These are phyloP conservation scores for Trissolcus basalis DNA, from an alignment of 1,140 invertebrate species.

Conservation along the genomic window DNA sequence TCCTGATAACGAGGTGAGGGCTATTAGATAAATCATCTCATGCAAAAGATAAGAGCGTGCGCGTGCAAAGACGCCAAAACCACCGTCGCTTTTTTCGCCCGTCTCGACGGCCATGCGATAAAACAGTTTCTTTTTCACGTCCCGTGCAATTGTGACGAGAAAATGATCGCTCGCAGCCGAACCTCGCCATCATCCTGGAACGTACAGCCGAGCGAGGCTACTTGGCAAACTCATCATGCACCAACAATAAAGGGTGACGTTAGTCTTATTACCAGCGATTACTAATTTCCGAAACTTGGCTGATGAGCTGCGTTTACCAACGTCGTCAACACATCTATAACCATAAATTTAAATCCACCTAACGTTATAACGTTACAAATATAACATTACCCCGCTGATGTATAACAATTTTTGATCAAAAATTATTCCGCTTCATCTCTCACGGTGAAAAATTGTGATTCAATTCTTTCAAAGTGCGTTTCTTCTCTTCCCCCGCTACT, in stretches of 20 bases:
- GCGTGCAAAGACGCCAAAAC: constrained; percentile 24
- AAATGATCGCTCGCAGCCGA: constrained; percentile 46
- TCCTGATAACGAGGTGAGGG: constrained; percentile 43
- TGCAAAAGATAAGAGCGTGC: constrained; percentile 30
- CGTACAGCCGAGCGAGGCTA: constrained; percentile 20
- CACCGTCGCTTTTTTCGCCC: constrained; percentile 42
- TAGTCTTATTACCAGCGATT: constrained; percentile 51
- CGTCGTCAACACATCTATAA: constrained; percentile 12
- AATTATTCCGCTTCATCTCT: no score
- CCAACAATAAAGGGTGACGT: constrained; percentile 47
- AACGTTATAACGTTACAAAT: no score
- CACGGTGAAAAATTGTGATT: no score
- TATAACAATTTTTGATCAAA: no score
- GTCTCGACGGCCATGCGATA: constrained; percentile 31
- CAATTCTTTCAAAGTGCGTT: no score
- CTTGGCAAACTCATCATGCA: constrained; percentile 35
- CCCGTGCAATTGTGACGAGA: constrained; percentile 34
- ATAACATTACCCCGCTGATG: no score
- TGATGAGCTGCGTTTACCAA: constrained; percentile 29
- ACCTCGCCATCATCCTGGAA: constrained; percentile 37
- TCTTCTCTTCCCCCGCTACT: no score
- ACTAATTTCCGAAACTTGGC: constrained; percentile 52
- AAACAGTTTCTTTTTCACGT: constrained; percentile 55
- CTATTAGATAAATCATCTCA: constrained; percentile 46
- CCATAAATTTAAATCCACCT: constrained; percentile 10